phyloP scores from a whole-genome alignment of 2,113 vertebrate species.

The Polypterus bichir region DNA sequence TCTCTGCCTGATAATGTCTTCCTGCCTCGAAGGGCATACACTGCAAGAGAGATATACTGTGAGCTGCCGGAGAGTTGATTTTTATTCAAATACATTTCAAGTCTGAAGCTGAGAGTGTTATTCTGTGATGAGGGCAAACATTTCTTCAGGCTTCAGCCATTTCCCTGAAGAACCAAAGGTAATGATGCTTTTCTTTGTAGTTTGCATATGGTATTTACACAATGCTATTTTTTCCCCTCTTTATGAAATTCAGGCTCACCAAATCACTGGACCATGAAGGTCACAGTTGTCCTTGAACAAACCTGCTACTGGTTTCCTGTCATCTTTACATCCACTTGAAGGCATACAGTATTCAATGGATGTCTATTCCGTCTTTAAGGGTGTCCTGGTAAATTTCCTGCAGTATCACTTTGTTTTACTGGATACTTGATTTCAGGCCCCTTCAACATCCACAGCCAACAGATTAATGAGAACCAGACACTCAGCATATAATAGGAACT shows the following conservation, averaged over 20 bases:
- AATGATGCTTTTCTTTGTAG: not conserved
- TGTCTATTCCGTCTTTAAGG: not conserved
- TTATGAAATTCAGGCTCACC: not conserved
- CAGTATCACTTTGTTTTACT: not conserved
- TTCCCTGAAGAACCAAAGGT: not conserved
- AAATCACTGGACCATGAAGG: not conserved
- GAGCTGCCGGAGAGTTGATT: constrained; percentile 12
- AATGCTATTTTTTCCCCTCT: not conserved
- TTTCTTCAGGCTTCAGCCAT: not conserved
- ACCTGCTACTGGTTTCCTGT: not conserved
- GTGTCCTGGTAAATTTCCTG: not conserved
- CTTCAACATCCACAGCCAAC: not conserved
- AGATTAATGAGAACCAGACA: too few relatives aligned
- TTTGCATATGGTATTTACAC: not conserved
- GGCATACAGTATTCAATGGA: not conserved
- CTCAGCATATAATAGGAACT: constrained; percentile 89
- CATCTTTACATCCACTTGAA: not conserved
- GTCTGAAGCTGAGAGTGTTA: constrained; percentile 2
- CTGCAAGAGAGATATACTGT: constrained; percentile 10
- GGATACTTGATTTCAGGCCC: not conserved
- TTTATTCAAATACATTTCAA: constrained; percentile 10
- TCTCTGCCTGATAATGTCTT: not conserved
- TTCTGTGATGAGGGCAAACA: constrained; percentile 7
- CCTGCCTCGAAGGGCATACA: constrained; percentile 3
- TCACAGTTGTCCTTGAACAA: constrained; percentile 5